These are phyloP conservation scores for Reticulitermes speratus DNA, from an alignment of 1,140 invertebrate species.

Conservation along the genomic window DNA sequence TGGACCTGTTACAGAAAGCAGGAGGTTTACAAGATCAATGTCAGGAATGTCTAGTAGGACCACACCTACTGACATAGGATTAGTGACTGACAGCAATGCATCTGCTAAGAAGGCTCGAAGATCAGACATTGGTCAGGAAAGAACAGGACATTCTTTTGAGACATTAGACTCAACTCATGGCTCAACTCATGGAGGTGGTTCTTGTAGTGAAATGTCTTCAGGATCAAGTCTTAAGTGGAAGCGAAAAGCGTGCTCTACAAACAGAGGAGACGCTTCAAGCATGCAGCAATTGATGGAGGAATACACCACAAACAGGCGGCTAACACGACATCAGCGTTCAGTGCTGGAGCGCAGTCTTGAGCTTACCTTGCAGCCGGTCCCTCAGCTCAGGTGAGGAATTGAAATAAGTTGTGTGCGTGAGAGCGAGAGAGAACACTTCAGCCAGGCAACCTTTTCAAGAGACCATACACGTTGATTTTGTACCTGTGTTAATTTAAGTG, in stretches of 20 bases:
- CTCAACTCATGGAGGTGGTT: too few relatives aligned
- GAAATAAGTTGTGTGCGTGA: too few relatives aligned
- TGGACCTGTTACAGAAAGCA: too few relatives aligned
- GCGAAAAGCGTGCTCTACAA: not conserved
- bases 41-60: not conserved
- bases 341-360: conserved; percentile 20
- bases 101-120: not conserved
- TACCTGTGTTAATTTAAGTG: too few relatives aligned
- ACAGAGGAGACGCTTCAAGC: not conserved
- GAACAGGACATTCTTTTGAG: not conserved
- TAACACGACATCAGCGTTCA: conserved; percentile 25
- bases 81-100: not conserved
- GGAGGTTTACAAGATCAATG: too few relatives aligned
- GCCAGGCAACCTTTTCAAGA: too few relatives aligned
- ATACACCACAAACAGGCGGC: conserved; percentile 23
- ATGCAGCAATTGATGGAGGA: conserved; percentile 19
- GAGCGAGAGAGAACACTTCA: too few relatives aligned
- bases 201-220: not conserved
- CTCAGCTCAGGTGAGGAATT: not conserved
- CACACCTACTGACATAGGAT: not conserved
- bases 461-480: too few relatives aligned
- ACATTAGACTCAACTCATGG: too few relatives aligned
- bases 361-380: not conserved
- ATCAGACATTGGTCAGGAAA: not conserved
- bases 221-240: not conserved